Conservation (phyloP, 2,888 invertebrate genomes). For the Taenaris catops region DNA sequence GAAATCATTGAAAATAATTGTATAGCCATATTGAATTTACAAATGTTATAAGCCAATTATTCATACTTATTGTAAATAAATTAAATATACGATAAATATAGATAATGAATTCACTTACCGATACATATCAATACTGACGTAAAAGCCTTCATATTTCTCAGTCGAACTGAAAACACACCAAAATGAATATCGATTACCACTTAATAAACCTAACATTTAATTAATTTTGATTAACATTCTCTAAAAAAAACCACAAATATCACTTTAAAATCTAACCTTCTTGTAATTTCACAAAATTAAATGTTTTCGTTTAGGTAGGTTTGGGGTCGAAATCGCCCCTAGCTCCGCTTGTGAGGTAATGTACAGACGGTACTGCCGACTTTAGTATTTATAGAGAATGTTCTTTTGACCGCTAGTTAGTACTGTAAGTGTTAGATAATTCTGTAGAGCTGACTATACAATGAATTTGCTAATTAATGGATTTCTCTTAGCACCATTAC, state of each 20-base stretch:
- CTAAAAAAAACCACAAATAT: conserved; percentile 10
- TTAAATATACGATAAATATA: no score
- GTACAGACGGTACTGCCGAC: conserved; percentile 38
- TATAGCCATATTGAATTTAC: no score
- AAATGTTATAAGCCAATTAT: no score
- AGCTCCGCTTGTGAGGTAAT: conserved; percentile 59
- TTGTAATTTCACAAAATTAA: conserved; percentile 55
- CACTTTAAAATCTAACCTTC: conserved; percentile 43
- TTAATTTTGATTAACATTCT: conserved; percentile 24
- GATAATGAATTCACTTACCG: conserved; percentile 48
- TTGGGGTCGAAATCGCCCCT: conserved; percentile 52
- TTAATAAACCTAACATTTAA: no score
- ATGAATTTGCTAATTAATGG: no score
- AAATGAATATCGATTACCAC: no score
- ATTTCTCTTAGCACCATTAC: no score
- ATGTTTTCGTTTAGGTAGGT: conserved; percentile 31
- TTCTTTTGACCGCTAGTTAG: conserved; percentile 28
- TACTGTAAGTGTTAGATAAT: conserved; percentile 29
- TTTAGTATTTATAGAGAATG: conserved; percentile 67
- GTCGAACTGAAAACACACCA: conserved; percentile 65
- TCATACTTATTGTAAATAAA: no score
- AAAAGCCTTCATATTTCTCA: conserved; percentile 57
- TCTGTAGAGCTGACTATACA: conserved; percentile 54
- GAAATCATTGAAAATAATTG: no score
- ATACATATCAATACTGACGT: conserved; percentile 53